Base-by-base conservation (phyloP, 2,797 vertebrate genomes). In the Hephaestus fuliginosus region DNA sequence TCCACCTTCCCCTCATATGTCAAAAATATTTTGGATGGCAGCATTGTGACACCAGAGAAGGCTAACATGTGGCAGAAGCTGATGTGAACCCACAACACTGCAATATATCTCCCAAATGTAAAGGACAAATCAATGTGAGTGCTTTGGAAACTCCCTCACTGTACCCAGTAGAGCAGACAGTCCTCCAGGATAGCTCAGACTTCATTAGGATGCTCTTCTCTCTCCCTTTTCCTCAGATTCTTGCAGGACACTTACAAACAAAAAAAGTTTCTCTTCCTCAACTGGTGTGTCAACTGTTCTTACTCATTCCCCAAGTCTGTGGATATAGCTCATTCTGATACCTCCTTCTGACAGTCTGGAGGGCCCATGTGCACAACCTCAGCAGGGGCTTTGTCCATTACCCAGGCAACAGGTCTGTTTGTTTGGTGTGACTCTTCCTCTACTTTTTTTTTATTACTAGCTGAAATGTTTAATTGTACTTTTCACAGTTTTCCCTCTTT, bases 341-440 rank as follows among this genome's bases (percentile, higher is more conserved):
- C 74, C 78, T 87, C 76, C 33, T 67, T 75, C 33, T 2, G 25
- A 80, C 46, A 62, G 60, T 72, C 81, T 33, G 46, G 48, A 65
- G 70, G 76, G 82, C 70, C 56, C 65, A 74, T 79, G 20, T 80
- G 68, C 68, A 64, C 46, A 74, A 81, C 58, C 86, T 85, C 87
- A 88, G 70, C 81, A 70, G 88, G 90, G 74, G 78, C 80, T 78
- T 75, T 60, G 49, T 69, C 61, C 64, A 22, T 90, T 78, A 74
- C 91, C 82, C 82, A 41, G 88, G 88, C 81, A 89, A 94, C 90
- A 53, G 71, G 64, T 82, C 70, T 94, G 90, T 94, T 94, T 93
- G 88, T 92, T 94, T 94, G 83, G 81, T 60, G 76, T 84, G 84
- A 88, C 70, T 88, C 74, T 85, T 81, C 76, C 60, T 70, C 73